These are phyloP conservation scores for Drosophila paranaensis DNA, from an alignment of 2,888 invertebrate genomes.

Conservation along the genomic window DNA sequence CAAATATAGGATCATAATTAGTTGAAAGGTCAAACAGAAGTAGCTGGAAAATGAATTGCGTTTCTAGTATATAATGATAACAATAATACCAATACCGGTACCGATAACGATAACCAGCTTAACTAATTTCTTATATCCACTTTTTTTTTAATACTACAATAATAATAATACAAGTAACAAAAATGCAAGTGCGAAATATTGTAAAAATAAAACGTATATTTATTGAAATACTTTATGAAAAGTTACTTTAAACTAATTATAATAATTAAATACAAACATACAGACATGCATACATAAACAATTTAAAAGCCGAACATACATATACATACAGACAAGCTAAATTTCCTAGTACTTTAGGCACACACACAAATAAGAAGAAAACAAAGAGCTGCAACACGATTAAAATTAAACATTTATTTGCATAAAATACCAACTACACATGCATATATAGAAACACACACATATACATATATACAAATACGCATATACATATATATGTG, in stretches of 20 bases:
- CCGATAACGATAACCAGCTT: constrained; percentile 16
- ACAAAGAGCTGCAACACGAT: constrained; percentile 9
- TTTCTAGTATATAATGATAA: not conserved
- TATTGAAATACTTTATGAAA: constrained; percentile 74
- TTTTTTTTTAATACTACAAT: too few relatives aligned
- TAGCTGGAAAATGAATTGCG: constrained; percentile 3
- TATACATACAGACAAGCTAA: constrained; percentile 34
- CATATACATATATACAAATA: not conserved
- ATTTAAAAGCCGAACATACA: constrained; percentile 39
- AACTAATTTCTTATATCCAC: constrained; percentile 25
- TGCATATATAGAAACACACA: constrained; percentile 7
- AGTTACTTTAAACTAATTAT: constrained; percentile 68
- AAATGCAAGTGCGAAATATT: constrained; percentile 32
- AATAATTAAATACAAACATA: constrained; percentile 69
- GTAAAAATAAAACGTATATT: constrained; percentile 60
- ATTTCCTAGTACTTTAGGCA: constrained; percentile 71
- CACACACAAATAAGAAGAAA: constrained; percentile 15
- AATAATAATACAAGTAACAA: constrained; percentile 26
- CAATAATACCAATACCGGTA: not conserved
- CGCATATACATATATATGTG: constrained; percentile 27
- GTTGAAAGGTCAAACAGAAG: not conserved
- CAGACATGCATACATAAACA: constrained; percentile 41
- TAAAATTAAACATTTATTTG: constrained; percentile 33
- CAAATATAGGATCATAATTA: not conserved
- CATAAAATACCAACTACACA: constrained; percentile 22